A percentile compares a stretch with the other conserved stretches of the same genome.
Evolutionary conservation across 2,888 invertebrate species (phyloP).

Genomic region (Lasioglossum pauxillum): DNA sequence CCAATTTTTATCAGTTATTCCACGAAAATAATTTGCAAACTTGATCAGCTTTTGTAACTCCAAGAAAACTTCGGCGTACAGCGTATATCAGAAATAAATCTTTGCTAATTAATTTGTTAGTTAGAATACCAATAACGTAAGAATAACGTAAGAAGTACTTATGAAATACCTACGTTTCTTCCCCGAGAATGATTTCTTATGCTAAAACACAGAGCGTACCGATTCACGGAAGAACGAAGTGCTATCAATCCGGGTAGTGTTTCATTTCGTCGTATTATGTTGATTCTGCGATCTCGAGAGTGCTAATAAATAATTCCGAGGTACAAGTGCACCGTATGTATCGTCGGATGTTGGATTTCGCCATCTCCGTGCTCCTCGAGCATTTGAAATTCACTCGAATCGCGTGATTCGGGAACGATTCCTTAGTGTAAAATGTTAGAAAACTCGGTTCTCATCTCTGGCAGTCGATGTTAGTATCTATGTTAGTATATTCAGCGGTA

Average conservation of each 20-base stretch:
- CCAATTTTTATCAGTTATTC: neutral
- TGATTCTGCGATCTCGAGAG: neutral
- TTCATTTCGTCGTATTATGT: constrained; percentile 7
- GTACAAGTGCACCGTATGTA: neutral
- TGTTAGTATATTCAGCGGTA: neutral
- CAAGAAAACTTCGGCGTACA: constrained; percentile 2
- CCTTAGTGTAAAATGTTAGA: neutral
- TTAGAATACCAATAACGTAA: neutral
- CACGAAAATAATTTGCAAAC: neutral
- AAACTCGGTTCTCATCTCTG: neutral
- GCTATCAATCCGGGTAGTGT: neutral
- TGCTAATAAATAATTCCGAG: constrained; percentile 16
- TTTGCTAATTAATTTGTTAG: neutral
- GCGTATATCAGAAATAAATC: neutral
- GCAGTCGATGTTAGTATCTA: neutral
- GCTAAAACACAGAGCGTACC: neutral
- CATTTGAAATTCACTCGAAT: constrained; percentile 11
- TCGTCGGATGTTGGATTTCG: constrained; percentile 4
- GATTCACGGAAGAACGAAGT: neutral
- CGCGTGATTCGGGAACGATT: neutral
- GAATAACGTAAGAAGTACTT: neutral
- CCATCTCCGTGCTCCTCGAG: too few relatives aligned
- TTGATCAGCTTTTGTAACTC: neutral
- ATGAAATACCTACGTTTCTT: neutral
- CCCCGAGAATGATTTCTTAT: neutral